Evolutionary conservation across 2,113 vertebrate genomes (phyloP), one percentile per base, ranked within the genome.

Genomic region (Dinomys branickii): DNA sequence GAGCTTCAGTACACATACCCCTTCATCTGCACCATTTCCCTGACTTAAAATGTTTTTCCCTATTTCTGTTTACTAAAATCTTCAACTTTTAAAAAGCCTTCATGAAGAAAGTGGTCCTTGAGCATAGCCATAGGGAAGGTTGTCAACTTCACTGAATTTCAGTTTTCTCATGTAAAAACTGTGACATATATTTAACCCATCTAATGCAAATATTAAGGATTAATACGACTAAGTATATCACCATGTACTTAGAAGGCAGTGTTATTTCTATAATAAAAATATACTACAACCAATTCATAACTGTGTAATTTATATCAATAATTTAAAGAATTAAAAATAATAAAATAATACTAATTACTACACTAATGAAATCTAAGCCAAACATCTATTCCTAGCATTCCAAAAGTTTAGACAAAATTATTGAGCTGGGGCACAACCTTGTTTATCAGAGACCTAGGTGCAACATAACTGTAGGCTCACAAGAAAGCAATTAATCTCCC

Each of bases 231-330:
- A 92, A 92, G 16, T 33, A 38, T 54, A 92, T 5, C 85, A 69
- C 33, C 41, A 77, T 50, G 33, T 81, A 19, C 44, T 81, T 69
- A 94, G 77, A 67, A 88, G 63, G 44, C 38, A 85, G 47, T 38
- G 13, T 78, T 88, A 85, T 38, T 75, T 69, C 50, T 88, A 35
- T 77, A 56, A 90, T 92, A 7, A 95, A 93, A 96, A 95, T 91
- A 71, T 52, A 80, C 3, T 91, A 90, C 10, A 88, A 63, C 2
- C 33, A 87, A 88, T 12, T 88, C 50, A 85, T 47, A 33, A 88
- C 30, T 73, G 12, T 63, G 69, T 61, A 80, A 94, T 56, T 95
- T 50, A 78, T 4, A 95, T 19, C 41, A 85, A 10, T 41, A 92
- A 92, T 58, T 77, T 94, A 83, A 88, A 84, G 7, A 94, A 94